Conservation (phyloP, 2,888 invertebrate species). For the Synergus gifuensis region DNA sequence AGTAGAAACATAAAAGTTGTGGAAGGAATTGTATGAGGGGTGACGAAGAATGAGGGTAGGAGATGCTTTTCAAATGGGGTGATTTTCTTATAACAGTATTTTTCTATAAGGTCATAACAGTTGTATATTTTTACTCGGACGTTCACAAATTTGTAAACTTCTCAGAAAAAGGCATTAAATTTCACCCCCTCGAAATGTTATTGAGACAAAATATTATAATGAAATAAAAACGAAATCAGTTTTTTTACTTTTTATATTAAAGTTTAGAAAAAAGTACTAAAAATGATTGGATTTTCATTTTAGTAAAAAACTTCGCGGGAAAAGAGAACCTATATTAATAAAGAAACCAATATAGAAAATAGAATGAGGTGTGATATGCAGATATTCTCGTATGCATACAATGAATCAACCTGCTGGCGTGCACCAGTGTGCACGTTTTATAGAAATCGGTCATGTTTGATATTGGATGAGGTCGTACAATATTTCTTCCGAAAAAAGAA, state of each 20-base stretch:
- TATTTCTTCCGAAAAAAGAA: background rate
- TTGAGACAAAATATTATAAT: no score
- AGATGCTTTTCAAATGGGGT: background rate
- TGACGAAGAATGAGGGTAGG: background rate
- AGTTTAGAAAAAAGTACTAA: no score
- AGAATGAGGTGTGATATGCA: background rate
- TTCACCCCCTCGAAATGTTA: no score
- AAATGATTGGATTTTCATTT: background rate
- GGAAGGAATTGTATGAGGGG: background rate
- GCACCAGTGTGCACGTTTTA: background rate
- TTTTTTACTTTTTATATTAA: no score
- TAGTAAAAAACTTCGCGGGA: background rate
- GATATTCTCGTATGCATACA: background rate
- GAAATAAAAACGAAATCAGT: no score
- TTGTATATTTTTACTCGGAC: no score
- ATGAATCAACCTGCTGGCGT: background rate
- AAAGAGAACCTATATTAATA: background rate
- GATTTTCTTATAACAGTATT: no score
- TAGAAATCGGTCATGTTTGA: slow-evolving; percentile 3
- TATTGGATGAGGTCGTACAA: background rate
- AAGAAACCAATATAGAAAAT: background rate
- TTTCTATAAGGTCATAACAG: no score
- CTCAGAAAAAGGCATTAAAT: no score
- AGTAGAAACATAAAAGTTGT: background rate
- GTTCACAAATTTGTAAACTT: no score